phyloP scores from a whole-genome alignment of 2,113 vertebrate genomes.

The Callorhinus ursinus region DNA sequence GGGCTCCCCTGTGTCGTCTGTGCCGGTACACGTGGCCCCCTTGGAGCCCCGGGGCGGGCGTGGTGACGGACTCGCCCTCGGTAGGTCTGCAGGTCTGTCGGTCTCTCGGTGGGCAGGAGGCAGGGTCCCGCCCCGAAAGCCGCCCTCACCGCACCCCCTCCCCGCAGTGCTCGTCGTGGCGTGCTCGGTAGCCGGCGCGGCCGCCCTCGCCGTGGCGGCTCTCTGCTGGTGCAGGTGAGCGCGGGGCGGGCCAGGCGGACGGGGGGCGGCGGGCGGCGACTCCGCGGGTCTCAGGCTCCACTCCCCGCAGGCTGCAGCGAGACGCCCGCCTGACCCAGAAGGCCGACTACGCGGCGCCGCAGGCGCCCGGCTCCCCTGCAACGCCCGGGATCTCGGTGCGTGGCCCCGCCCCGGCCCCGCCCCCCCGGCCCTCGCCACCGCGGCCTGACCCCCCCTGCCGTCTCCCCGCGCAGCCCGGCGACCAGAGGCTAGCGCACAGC shows the following conservation, averaged over 20 bases:
- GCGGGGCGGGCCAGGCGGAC: fast-evolving
- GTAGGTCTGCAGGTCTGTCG: conserved; percentile 82
- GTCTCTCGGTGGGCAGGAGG: neutral
- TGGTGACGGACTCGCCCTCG: conserved; percentile 85
- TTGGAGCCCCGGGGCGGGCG: conserved; percentile 82
- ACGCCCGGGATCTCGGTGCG: conserved; percentile 90
- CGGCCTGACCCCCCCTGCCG: neutral
- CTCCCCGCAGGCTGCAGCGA: conserved; percentile 88
- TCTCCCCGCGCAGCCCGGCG: conserved; percentile 87
- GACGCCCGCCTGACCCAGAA: conserved; percentile 90
- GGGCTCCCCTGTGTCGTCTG: conserved; percentile 18
- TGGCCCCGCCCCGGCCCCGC: fast-evolving
- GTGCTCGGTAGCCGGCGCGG: conserved; percentile 86
- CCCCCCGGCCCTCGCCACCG: fast-evolving
- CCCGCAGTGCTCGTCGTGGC: conserved; percentile 89
- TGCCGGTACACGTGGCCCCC: conserved; percentile 79
- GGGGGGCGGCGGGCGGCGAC: fast-evolving
- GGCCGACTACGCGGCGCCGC: conserved; percentile 86
- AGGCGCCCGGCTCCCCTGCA: conserved; percentile 81
- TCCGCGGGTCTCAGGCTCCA: neutral
- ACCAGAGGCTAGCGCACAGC: conserved; percentile 93
- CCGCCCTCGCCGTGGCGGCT: conserved; percentile 86
- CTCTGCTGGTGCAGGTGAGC: conserved; percentile 94
- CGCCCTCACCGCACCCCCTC: neutral
- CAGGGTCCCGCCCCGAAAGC: fast-evolving